Percentiles rank a stretch among this genome's conserved stretches.
These are phyloP conservation scores for Bombus breviceps DNA, from an alignment of 1,140 invertebrate genomes.

Conservation along the genomic window DNA sequence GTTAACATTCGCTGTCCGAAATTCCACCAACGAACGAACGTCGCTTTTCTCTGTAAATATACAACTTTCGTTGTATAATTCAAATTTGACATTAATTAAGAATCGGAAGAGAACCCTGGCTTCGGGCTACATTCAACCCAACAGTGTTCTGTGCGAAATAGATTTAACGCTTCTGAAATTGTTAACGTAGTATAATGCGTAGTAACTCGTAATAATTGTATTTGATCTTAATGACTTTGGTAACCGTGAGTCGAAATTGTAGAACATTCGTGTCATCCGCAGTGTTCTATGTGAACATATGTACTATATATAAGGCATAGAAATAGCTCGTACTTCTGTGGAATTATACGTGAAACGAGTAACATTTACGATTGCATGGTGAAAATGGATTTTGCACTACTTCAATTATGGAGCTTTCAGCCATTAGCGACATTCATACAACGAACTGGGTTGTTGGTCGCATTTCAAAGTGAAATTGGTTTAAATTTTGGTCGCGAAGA, in stretches of 20 bases:
- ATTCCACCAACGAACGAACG: background rate
- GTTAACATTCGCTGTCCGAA: background rate
- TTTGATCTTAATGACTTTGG: background rate
- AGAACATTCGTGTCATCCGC: background rate
- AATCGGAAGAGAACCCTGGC: too few relatives aligned
- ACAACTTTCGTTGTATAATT: background rate
- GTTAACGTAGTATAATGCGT: background rate
- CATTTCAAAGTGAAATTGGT: slow-evolving; percentile 5
- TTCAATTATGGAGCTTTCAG: background rate
- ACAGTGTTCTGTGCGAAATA: background rate
- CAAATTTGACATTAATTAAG: background rate
- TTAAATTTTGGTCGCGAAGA: background rate
- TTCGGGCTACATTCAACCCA: too few relatives aligned
- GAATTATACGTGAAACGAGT: background rate
- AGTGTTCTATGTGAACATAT: background rate
- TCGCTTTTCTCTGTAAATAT: background rate
- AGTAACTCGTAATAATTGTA: too few relatives aligned
- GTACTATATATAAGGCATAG: background rate
- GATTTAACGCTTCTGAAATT: background rate
- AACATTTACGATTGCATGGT: background rate
- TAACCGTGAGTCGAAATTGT: background rate
- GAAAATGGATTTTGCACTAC: background rate
- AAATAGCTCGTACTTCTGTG: background rate
- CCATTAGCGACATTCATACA: background rate
- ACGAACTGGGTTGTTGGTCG: background rate